Percentiles rank a stretch among this genome's conserved stretches.
Conservation (phyloP, 2,113 vertebrate species). For the Oplegnathus fasciatus region DNA sequence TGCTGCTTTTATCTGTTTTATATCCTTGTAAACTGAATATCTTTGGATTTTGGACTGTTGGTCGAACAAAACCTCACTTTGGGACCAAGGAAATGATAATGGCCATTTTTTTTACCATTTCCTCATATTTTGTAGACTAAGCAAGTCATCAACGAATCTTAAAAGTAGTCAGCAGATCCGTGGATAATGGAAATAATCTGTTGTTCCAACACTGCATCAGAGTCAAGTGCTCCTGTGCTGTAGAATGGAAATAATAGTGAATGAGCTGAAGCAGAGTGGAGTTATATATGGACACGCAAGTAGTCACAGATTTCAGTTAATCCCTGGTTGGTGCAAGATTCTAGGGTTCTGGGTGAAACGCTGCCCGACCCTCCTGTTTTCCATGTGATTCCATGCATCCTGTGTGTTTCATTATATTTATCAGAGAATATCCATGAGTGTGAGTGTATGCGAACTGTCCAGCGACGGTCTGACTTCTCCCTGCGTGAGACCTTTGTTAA, state of each 20-base stretch:
- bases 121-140: background rate
- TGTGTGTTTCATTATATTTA: slow-evolving; percentile 31
- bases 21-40: too few relatives aligned
- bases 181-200: background rate
- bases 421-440: slow-evolving; percentile 26
- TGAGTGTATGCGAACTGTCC: slow-evolving; percentile 61
- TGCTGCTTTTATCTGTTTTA: background rate
- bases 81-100: background rate
- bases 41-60: background rate
- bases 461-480: slow-evolving; percentile 64
- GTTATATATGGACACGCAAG: background rate
- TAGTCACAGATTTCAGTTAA: background rate
- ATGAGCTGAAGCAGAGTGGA: background rate
- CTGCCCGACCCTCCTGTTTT: slow-evolving; percentile 5
- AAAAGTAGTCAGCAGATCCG: background rate
- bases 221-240: background rate
- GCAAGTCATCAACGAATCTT: background rate
- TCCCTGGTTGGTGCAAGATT: background rate
- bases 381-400: slow-evolving; percentile 19
- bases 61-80: background rate
- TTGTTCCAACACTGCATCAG: background rate
- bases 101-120: background rate
- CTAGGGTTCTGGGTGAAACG: background rate
- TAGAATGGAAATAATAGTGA: background rate
- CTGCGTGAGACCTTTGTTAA: slow-evolving; percentile 75